Base-by-base conservation (phyloP, 2,888 invertebrate genomes). In the Andrena trimmerana region DNA sequence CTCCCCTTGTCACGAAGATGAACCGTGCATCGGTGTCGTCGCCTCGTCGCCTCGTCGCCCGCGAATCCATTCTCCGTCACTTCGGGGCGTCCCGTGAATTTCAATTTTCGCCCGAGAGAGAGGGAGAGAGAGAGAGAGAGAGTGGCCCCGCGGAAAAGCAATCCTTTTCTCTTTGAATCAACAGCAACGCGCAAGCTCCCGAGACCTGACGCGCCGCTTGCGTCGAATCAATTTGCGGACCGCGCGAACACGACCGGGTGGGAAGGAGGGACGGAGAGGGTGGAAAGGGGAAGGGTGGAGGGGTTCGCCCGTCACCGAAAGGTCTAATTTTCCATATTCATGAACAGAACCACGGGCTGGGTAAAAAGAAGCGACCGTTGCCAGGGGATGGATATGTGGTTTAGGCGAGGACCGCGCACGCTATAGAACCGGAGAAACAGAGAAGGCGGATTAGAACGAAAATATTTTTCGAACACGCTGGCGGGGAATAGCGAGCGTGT, bases 251-350 rank as follows among this genome's bases (percentile, higher is more conserved):
- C 54, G 57, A 13, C 24, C 54, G 33, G 27, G 24, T 24, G 27
- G n/a, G 54, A 42, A 54, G n/a, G 20, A 27, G 48, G 42, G 10
- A 7, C 2, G 16, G 16, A 5, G 29, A 2, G 24, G 13, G 50
- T 33, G 50, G 36, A 52, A 7, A 69, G 71, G 77, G 65, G 79
- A 78, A 8, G 33, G 42, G 10, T 1, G 10, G 36, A 3, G 10
- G 13, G 50, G 83, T 67, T 74, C 54, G 48, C 60, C 60, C 42
- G 57, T 57, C 70, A 50, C 77, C 77, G 79, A 85, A 85, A 88
- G 80, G 83, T 91, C 83, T 78, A 86, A 89, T 90, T 90, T 86
- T 90, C 87, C 90, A 90, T 90, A 91, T 90, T 91, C 88, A 89
- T 91, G 86, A 88, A 78, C 42, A 73, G 52, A 31, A 24, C 29